Evolutionary conservation across 2,888 invertebrate genomes (phyloP).

Genomic region (Campopleginae sp.): DNA sequence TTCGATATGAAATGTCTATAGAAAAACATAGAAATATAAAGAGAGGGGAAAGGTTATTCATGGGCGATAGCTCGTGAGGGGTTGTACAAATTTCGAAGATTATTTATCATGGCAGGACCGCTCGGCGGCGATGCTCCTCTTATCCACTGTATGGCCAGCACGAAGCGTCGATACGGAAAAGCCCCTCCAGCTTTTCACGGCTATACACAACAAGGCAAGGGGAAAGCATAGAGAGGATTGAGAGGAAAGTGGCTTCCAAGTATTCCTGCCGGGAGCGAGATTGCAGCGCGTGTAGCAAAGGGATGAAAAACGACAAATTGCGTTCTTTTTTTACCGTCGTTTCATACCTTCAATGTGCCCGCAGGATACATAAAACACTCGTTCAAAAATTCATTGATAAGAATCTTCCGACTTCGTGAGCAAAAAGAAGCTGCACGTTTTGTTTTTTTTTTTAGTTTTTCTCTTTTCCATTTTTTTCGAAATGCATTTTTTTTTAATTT

Average conservation of each 20-base stretch:
- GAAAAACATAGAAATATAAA: conserved; percentile 24
- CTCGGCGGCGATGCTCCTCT: conserved; percentile 52
- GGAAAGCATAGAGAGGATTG: conserved; percentile 28
- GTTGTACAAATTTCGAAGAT: conserved; percentile 66
- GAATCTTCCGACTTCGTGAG: background rate
- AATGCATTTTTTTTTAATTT: conserved; percentile 1
- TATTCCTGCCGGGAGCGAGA: conserved; percentile 59
- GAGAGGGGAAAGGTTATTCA: conserved; percentile 37
- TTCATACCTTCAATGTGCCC: background rate
- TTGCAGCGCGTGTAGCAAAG: conserved; percentile 43
- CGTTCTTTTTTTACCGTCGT: conserved; percentile 23
- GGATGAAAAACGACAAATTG: conserved; percentile 52
- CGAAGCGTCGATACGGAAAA: conserved; percentile 49
- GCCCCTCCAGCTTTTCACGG: conserved; percentile 20
- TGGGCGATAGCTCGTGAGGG: conserved; percentile 54
- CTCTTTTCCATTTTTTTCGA: conserved; percentile 3
- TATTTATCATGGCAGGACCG: conserved; percentile 66
- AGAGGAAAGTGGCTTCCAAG: conserved; percentile 31
- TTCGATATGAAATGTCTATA: background rate
- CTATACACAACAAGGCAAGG: conserved; percentile 7
- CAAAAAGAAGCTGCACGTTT: background rate
- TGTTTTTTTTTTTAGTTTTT: conserved; percentile 10
- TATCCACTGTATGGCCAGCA: conserved; percentile 52
- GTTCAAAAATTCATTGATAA: conserved; percentile 41
- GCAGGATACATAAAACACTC: conserved; percentile 18